phyloP scores from a whole-genome alignment of 2,113 vertebrate genomes.

The Sterna hirundo region DNA sequence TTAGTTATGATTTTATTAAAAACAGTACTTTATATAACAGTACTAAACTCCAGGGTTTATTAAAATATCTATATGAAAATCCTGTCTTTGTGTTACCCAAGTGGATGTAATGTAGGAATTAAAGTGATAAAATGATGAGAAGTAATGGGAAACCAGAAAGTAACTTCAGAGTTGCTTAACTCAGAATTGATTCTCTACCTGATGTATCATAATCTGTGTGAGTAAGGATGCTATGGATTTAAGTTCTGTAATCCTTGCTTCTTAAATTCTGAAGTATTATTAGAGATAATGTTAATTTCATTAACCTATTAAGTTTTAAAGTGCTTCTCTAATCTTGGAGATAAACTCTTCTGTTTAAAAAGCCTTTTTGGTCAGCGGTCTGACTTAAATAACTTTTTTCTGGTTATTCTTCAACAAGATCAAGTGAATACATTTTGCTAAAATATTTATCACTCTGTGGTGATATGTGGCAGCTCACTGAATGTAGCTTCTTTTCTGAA shows the following conservation, averaged over 20 bases:
- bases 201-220: background rate
- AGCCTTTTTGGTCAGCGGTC: background rate
- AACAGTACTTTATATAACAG: background rate
- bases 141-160: background rate
- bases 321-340: background rate
- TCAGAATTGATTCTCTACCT: background rate
- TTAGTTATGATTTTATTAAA: background rate
- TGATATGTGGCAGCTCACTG: background rate
- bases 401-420: background rate
- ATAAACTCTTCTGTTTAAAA: background rate
- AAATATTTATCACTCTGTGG: background rate
- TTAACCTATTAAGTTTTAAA: background rate
- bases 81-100: background rate
- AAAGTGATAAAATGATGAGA: background rate
- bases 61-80: background rate
- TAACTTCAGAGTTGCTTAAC: background rate
- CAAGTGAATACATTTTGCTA: background rate
- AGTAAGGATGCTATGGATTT: background rate
- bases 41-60: background rate
- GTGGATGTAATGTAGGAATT: background rate
- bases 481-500: background rate
- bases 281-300: background rate
- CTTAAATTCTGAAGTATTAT: background rate
- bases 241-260: background rate
- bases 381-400: background rate